Evolutionary conservation across 2,888 invertebrate genomes (phyloP).

Genomic region (Apodemia mormo): DNA sequence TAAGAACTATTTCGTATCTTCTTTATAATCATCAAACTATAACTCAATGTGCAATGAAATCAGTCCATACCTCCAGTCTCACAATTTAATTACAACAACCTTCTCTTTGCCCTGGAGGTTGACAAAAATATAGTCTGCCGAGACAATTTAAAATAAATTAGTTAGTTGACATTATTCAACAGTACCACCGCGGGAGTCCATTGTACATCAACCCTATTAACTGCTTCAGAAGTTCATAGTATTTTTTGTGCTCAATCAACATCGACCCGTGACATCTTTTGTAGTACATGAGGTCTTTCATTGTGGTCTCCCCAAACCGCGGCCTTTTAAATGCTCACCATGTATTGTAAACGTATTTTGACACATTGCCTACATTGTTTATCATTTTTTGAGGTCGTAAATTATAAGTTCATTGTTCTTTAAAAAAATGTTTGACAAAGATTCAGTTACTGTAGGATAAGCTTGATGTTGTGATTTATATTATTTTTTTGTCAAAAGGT

Average conservation of each 20-base stretch:
- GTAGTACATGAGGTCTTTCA: slow-evolving; percentile 33
- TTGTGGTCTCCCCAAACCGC: slow-evolving; percentile 43
- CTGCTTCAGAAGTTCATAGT: slow-evolving; percentile 79
- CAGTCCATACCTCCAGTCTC: too few relatives aligned
- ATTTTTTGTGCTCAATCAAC: slow-evolving; percentile 57
- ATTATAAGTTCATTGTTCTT: slow-evolving; percentile 57
- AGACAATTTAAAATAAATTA: slow-evolving; percentile 65
- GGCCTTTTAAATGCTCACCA: slow-evolving; percentile 50
- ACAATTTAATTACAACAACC: too few relatives aligned
- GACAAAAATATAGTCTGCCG: slow-evolving; percentile 28
- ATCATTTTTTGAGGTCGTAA: slow-evolving; percentile 63
- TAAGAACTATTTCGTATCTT: too few relatives aligned
- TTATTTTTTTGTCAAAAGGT: slow-evolving; percentile 12
- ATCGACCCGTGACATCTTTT: slow-evolving; percentile 40
- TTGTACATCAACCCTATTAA: slow-evolving; percentile 68
- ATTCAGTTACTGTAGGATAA: slow-evolving; percentile 62
- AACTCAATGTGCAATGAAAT: too few relatives aligned
- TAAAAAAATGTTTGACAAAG: slow-evolving; percentile 56
- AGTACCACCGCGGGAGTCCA: slow-evolving; percentile 56
- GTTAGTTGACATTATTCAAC: slow-evolving; percentile 56
- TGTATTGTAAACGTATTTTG: slow-evolving; percentile 69
- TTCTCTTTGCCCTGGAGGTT: background rate
- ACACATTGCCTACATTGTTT: slow-evolving; percentile 76
- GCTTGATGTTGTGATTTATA: slow-evolving; percentile 68
- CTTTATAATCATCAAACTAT: too few relatives aligned